These are phyloP conservation scores for Tetragonula clypearis DNA, from an alignment of 1,140 invertebrate species.

Conservation along the genomic window DNA sequence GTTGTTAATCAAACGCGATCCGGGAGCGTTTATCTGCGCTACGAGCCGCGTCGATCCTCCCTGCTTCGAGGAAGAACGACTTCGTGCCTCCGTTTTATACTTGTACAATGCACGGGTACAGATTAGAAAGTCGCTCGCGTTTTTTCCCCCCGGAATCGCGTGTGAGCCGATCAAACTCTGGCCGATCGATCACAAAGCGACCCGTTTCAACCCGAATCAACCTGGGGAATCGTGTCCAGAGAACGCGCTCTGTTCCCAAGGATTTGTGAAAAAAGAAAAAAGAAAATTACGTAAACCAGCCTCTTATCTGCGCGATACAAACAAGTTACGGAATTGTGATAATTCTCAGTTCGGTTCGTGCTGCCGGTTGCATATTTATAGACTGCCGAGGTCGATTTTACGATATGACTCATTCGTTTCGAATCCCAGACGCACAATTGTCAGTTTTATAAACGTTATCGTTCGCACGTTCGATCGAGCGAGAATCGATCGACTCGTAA, in stretches of 20 bases:
- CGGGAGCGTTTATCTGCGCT: constrained; percentile 37
- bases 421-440: constrained; percentile 31
- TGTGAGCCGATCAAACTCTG: no score
- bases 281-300: constrained; percentile 13
- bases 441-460: constrained; percentile 27
- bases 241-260: background rate
- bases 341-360: constrained; percentile 32
- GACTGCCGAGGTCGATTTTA: constrained; percentile 42
- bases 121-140: constrained; percentile 20
- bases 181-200: background rate
- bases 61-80: constrained; percentile 22
- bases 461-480: background rate
- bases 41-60: constrained; percentile 22
- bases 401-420: constrained; percentile 42
- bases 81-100: constrained; percentile 14
- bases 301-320: constrained; percentile 38
- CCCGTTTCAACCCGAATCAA: background rate
- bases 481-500: background rate
- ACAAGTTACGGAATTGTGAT: constrained; percentile 38
- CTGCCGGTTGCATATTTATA: constrained; percentile 44
- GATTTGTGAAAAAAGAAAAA: background rate
- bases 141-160: constrained; percentile 32
- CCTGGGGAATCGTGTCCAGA: background rate
- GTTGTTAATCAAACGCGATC: constrained; percentile 45
- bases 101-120: background rate